Evolutionary conservation across 2,113 vertebrate species (phyloP).

Genomic region (Etia nguti): DNA sequence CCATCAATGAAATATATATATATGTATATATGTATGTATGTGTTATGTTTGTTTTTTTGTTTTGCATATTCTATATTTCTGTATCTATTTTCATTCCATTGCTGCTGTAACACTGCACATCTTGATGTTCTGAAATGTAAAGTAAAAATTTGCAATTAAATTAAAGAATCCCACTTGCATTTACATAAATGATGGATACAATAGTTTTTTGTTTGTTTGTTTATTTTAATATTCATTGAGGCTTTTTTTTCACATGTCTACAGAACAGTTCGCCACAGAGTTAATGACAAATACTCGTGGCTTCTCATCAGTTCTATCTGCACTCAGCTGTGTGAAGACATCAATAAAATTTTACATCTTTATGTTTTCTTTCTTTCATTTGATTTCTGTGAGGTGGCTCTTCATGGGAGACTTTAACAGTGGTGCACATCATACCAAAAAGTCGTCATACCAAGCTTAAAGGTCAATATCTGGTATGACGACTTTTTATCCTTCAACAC

Average conservation of each 20-base stretch:
- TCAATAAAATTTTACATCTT: not conserved
- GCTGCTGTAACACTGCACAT: not conserved
- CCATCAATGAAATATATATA: not conserved
- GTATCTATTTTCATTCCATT: not conserved
- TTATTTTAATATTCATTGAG: not conserved
- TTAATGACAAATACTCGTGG: not conserved
- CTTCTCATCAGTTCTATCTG: not conserved
- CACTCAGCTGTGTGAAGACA: not conserved
- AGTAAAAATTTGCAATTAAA: slow-evolving; percentile 10
- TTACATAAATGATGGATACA: slow-evolving; percentile 24
- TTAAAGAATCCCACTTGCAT: not conserved
- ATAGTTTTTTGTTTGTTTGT: not conserved
- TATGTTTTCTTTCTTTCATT: not conserved
- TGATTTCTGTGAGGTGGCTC: not conserved
- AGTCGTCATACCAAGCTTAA: not conserved
- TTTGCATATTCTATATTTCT: not conserved
- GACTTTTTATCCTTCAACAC: not conserved
- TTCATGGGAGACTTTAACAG: not conserved
- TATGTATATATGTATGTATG: not conserved
- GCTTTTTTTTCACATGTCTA: not conserved
- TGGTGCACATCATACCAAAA: too few relatives aligned
- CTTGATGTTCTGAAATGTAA: slow-evolving; percentile 6
- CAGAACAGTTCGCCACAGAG: not conserved
- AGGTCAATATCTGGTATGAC: not conserved
- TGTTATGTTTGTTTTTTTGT: not conserved